Evolutionary conservation across 2,888 invertebrate species (phyloP).

Genomic region (Trissolcus japonicus): DNA sequence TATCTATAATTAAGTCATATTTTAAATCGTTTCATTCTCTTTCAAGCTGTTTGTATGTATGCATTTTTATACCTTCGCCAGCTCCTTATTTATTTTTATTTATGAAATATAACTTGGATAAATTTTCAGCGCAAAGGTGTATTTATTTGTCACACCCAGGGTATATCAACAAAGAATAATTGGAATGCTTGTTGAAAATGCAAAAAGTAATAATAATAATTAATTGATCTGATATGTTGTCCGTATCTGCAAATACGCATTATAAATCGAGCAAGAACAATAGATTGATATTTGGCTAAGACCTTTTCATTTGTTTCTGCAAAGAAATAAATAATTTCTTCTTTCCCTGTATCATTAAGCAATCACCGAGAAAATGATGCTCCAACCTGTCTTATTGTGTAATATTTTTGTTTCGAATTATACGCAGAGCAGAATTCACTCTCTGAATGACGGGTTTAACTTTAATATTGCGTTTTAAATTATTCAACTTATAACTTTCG

Average conservation of each 20-base stretch:
- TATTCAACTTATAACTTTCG: background rate
- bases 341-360: background rate
- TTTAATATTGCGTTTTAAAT: background rate
- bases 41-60: background rate
- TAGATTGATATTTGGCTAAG: background rate
- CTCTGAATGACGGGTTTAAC: background rate
- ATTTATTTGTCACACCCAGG: too few relatives aligned
- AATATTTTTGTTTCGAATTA: background rate
- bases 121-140: too few relatives aligned
- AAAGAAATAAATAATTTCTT: background rate
- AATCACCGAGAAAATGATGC: slow-evolving; percentile 1
- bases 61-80: too few relatives aligned
- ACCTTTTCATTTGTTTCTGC: background rate
- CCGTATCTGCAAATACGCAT: background rate
- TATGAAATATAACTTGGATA: too few relatives aligned
- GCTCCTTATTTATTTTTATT: too few relatives aligned
- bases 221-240: background rate
- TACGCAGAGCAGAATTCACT: background rate
- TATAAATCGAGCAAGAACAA: background rate
- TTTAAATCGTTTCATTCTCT: background rate
- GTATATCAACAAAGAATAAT: too few relatives aligned
- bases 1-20: too few relatives aligned
- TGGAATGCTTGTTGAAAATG: too few relatives aligned
- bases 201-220: background rate
- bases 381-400: background rate